Evolutionary conservation across 2,797 vertebrate species (phyloP).

Genomic region (Hippocampus kuda): DNA sequence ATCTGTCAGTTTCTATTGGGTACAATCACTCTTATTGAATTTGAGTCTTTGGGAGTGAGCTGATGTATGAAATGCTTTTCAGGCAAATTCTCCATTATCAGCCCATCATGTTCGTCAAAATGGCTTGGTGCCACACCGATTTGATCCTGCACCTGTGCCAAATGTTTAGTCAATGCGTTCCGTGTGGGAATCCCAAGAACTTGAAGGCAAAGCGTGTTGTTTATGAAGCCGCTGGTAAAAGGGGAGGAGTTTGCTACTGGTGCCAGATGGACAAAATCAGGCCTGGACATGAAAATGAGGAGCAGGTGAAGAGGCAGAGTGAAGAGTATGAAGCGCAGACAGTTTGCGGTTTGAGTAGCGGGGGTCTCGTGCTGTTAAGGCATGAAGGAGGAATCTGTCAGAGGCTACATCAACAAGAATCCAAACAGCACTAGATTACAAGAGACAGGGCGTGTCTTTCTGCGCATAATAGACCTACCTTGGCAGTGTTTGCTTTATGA

Average conservation of each 20-base stretch:
- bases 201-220: slow-evolving; percentile 44
- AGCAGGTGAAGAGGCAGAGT: slow-evolving; percentile 25
- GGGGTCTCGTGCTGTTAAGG: slow-evolving; percentile 17
- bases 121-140: slow-evolving; percentile 26
- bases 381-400: slow-evolving; percentile 34
- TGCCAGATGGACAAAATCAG: slow-evolving; percentile 39
- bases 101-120: slow-evolving; percentile 43
- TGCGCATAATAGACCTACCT: slow-evolving; percentile 15
- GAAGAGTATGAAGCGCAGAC: slow-evolving; percentile 19
- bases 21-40: slow-evolving; percentile 42
- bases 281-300: slow-evolving; percentile 38
- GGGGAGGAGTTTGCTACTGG: slow-evolving; percentile 28
- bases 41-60: slow-evolving; percentile 38
- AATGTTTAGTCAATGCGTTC: slow-evolving; percentile 47
- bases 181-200: slow-evolving; percentile 57
- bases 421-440: slow-evolving; percentile 22
- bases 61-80: slow-evolving; percentile 30
- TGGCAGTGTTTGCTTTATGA: slow-evolving; percentile 30
- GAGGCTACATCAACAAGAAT: slow-evolving; percentile 24
- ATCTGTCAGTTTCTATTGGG: slow-evolving; percentile 43
- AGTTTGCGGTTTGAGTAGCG: slow-evolving; percentile 5
- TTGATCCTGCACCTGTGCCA: slow-evolving; percentile 33
- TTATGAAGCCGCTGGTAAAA: slow-evolving; percentile 19
- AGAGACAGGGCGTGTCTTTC: slow-evolving; percentile 23
- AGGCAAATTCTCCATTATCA: slow-evolving; percentile 42